These are phyloP conservation scores for Manis javanica DNA, from an alignment of 2,797 vertebrate genomes.

Conservation along the genomic window DNA sequence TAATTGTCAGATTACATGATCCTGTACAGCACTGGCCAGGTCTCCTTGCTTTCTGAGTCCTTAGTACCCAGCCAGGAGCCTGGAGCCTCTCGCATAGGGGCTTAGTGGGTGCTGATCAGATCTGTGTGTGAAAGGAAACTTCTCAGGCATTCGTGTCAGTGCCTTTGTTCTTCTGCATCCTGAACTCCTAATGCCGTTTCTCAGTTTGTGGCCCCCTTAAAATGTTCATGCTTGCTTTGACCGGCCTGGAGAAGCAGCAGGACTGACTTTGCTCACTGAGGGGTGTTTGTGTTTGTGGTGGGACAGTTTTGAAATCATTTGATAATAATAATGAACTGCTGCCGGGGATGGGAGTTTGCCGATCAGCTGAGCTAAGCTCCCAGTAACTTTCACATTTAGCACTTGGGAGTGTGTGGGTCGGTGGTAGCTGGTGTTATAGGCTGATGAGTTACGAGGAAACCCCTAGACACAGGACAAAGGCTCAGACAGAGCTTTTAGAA, in stretches of 20 bases:
- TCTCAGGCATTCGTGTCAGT: background rate
- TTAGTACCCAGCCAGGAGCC: too few species aligned
- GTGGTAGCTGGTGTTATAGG: background rate
- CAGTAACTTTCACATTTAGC: background rate
- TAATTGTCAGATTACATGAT: background rate
- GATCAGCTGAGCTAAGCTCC: background rate
- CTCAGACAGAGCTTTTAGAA: background rate
- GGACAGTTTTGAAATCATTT: conserved; percentile 16
- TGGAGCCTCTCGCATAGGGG: rapidly evolving
- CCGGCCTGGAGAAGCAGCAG: background rate
- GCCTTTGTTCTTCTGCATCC: background rate
- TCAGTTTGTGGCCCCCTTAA: background rate
- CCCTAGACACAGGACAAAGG: background rate
- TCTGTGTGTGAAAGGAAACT: background rate
- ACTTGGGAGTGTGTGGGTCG: too few species aligned
- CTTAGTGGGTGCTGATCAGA: background rate
- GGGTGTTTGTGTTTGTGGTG: background rate
- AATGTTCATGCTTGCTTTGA: background rate
- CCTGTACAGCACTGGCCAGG: rapidly evolving
- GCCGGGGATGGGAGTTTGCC: background rate
- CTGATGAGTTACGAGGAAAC: background rate
- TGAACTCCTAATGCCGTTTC: background rate
- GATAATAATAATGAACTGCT: background rate
- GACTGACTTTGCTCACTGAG: background rate
- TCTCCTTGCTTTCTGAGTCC: background rate